Evolutionary conservation across 1,140 invertebrate species (phyloP).

Genomic region (Philotrypesis tridentata): DNA sequence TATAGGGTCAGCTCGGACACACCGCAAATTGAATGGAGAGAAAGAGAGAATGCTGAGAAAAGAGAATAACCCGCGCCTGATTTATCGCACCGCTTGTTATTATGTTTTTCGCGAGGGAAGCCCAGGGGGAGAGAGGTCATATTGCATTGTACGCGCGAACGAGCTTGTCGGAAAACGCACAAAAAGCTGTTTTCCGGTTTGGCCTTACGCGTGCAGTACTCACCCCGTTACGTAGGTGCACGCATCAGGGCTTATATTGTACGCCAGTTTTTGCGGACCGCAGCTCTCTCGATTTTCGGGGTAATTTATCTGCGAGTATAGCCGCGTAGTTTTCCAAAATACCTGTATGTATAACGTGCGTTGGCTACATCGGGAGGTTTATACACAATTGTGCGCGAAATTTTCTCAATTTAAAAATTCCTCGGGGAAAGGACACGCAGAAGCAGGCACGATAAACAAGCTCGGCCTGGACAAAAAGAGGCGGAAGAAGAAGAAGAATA

Average conservation of each 20-base stretch:
- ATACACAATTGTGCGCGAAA: background rate
- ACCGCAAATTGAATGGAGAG: slow-evolving; percentile 43
- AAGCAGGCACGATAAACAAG: slow-evolving; percentile 15
- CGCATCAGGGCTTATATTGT: background rate
- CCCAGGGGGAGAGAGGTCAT: background rate
- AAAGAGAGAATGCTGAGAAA: background rate
- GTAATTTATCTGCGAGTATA: background rate
- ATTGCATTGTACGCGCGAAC: background rate
- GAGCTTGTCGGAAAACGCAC: background rate
- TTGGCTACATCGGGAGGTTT: background rate
- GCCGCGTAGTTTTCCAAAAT: background rate
- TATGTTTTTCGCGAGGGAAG: background rate
- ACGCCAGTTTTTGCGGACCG: background rate
- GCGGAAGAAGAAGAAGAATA: background rate
- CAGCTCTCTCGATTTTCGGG: background rate
- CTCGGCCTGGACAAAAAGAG: background rate
- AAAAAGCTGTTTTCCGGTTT: slow-evolving; percentile 8
- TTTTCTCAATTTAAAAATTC: slow-evolving; percentile 41
- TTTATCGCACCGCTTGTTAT: slow-evolving; percentile 16
- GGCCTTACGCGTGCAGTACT: too few species aligned
- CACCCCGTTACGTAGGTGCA: background rate
- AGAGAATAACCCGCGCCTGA: slow-evolving; percentile 17
- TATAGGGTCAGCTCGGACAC: background rate
- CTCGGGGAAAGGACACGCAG: background rate
- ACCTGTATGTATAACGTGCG: too few species aligned